phyloP scores from a whole-genome alignment of 2,113 vertebrate species.

The Gulo gulo region DNA sequence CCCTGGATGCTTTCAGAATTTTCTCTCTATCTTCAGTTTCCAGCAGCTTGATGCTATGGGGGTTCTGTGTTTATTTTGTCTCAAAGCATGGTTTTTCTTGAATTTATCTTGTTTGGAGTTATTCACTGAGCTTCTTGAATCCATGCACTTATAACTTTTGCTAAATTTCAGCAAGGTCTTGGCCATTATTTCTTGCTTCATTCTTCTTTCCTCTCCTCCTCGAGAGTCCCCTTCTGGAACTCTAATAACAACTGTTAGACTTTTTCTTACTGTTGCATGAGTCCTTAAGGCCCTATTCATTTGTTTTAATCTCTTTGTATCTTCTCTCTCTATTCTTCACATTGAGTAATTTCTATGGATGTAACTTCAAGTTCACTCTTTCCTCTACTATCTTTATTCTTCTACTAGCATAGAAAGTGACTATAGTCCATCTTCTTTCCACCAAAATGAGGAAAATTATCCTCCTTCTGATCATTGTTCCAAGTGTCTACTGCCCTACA shows the following conservation, averaged over 20 bases:
- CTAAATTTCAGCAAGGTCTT: conserved; percentile 10
- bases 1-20: background rate
- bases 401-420: background rate
- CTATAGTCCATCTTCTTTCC: background rate
- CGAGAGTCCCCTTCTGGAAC: too few relatives aligned
- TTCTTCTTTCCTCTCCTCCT: background rate
- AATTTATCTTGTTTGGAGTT: background rate
- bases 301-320: background rate
- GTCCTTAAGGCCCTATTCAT: background rate
- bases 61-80: background rate
- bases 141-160: background rate
- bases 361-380: background rate
- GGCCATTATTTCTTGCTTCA: background rate
- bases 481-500: background rate
- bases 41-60: background rate
- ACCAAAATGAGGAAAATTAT: background rate
- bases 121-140: background rate
- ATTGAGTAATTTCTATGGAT: background rate
- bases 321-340: background rate
- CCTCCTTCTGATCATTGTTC: background rate
- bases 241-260: background rate
- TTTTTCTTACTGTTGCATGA: background rate
- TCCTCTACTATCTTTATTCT: background rate
- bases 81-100: background rate
- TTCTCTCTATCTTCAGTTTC: background rate